Conservation (phyloP, 2,113 vertebrate genomes). For the Mormoops blainvillei region DNA sequence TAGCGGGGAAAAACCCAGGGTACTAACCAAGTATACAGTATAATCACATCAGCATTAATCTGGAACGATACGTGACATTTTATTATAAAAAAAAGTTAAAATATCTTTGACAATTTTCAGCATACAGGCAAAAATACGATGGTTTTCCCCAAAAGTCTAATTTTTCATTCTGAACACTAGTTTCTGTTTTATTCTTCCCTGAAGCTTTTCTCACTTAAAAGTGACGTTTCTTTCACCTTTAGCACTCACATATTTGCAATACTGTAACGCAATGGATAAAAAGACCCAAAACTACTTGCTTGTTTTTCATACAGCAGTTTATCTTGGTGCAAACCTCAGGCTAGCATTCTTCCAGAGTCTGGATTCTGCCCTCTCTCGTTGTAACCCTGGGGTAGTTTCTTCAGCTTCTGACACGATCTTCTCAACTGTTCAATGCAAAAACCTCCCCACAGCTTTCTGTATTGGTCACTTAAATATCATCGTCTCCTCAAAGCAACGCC, state of each 20-base stretch:
- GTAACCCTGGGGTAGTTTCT: background rate
- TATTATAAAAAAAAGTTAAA: background rate
- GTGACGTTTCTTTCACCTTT: background rate
- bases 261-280: background rate
- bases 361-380: background rate
- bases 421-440: background rate
- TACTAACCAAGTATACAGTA: background rate
- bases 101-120: background rate
- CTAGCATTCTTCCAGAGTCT: background rate
- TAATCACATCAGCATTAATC: background rate
- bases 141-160: background rate
- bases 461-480: background rate
- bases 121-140: background rate
- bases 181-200: background rate
- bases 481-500: background rate
- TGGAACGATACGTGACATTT: background rate
- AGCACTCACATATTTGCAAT: background rate
- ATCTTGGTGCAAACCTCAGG: background rate
- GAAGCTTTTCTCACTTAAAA: background rate
- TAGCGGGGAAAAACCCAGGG: background rate
- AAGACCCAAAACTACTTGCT: background rate
- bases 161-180: conserved; percentile 7
- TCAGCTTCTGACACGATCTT: background rate
- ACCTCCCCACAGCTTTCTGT: background rate
- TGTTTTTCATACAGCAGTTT: background rate